Conservation (phyloP, 2,113 vertebrate species). For the Formicarius rufipectus region DNA sequence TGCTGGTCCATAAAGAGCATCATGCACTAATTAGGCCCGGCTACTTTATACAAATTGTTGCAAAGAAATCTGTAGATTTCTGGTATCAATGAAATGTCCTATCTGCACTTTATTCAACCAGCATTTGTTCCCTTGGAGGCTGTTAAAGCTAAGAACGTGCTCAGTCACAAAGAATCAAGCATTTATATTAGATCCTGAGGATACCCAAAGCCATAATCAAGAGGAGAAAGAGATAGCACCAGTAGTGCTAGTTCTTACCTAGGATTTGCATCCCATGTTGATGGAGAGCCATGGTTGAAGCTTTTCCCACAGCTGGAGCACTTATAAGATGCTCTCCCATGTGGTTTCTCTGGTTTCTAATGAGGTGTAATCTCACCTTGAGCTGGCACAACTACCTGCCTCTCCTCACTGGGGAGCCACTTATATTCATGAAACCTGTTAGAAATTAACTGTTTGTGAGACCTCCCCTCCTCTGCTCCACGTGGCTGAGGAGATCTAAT, state of each 20-base stretch:
- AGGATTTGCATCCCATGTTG: conserved; percentile 10
- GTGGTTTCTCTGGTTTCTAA: conserved; percentile 12
- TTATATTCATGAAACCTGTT: neutral
- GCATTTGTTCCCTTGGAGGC: neutral
- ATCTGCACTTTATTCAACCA: neutral
- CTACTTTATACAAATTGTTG: conserved; percentile 3
- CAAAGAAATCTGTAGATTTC: neutral
- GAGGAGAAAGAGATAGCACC: neutral
- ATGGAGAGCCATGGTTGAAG: neutral
- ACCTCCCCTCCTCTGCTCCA: neutral
- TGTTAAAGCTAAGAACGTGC: neutral
- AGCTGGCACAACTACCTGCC: neutral
- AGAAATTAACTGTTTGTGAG: neutral
- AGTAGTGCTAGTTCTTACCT: neutral
- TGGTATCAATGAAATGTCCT: neutral
- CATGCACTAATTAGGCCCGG: conserved; percentile 31
- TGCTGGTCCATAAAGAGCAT: conserved; percentile 24
- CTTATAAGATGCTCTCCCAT: neutral
- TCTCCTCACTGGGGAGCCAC: neutral
- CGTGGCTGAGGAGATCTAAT: neutral
- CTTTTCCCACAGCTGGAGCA: conserved; percentile 1
- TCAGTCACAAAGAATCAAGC: neutral
- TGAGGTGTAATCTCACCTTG: neutral
- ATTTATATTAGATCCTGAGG: neutral
- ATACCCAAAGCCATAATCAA: neutral